Conservation (phyloP, 2,113 vertebrate genomes). For the Heterocephalus glaber region DNA sequence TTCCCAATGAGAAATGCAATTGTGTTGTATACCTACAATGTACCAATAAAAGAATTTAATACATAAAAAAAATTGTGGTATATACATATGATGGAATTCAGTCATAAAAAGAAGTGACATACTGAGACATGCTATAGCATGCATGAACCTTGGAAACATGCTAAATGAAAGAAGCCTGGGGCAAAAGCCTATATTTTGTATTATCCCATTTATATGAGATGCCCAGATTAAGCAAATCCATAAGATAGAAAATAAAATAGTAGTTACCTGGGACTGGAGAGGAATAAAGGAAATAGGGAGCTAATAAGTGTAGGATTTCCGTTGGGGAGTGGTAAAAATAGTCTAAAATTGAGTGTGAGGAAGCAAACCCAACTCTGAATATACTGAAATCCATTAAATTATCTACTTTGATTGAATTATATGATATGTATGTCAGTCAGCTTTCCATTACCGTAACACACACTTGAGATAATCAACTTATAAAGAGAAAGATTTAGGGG, state of each 20-base stretch:
- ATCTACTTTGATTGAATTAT: constrained; percentile 5
- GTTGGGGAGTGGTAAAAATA: neutral
- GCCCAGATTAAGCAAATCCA: constrained; percentile 1
- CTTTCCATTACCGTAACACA: neutral
- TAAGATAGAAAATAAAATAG: constrained; percentile 14
- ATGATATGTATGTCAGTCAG: neutral
- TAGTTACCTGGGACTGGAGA: neutral
- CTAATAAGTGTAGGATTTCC: neutral
- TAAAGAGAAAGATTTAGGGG: too few species aligned
- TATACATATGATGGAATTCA: neutral
- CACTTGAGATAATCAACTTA: neutral
- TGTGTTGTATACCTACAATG: too few species aligned
- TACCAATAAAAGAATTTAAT: too few species aligned
- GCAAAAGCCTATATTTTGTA: neutral
- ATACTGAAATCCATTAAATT: neutral
- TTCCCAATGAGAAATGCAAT: too few species aligned
- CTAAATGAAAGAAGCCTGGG: constrained; percentile 51
- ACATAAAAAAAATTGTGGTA: neutral
- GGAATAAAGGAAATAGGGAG: neutral
- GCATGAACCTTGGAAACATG: neutral
- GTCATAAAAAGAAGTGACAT: neutral
- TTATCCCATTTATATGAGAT: neutral
- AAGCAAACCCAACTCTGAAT: neutral
- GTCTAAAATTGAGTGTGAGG: constrained; percentile 8
- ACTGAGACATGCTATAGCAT: neutral